phyloP scores from a whole-genome alignment of 2,888 invertebrate species.

The Ophion ventricosus region DNA sequence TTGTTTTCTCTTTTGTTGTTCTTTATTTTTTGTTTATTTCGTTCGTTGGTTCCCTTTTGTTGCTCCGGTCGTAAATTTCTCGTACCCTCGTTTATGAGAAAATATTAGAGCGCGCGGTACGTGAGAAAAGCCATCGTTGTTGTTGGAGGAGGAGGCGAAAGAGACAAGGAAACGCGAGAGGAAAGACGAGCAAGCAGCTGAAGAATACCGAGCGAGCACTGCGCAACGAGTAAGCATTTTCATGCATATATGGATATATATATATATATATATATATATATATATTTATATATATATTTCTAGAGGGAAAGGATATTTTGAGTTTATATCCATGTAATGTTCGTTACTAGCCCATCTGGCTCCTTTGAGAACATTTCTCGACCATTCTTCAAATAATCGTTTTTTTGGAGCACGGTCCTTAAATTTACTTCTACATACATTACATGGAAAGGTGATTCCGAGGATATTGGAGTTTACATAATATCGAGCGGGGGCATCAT shows the following conservation, averaged over 20 bases:
- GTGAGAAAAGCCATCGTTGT: constrained; percentile 48
- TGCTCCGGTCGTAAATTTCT: background rate
- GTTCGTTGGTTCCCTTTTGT: background rate
- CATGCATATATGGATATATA: background rate
- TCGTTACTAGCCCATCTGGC: background rate
- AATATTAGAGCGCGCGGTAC: background rate
- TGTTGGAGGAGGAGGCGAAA: constrained; percentile 2
- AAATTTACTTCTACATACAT: too few species aligned
- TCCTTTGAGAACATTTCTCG: background rate
- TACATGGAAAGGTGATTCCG: too few species aligned
- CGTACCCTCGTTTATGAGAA: background rate
- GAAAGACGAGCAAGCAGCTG: constrained; percentile 13
- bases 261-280: background rate
- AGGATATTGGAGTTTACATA: too few species aligned
- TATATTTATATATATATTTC: background rate
- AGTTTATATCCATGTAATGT: background rate
- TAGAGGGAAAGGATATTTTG: background rate
- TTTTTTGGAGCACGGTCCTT: too few species aligned
- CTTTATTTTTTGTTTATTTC: background rate
- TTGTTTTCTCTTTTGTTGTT: background rate
- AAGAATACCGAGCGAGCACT: background rate
- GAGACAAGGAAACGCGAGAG: constrained; percentile 6
- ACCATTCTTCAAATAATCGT: background rate
- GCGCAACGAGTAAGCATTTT: background rate
- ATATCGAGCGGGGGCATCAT: too few species aligned